Evolutionary conservation across 2,797 vertebrate species (phyloP).

Genomic region (Xenops minutus): DNA sequence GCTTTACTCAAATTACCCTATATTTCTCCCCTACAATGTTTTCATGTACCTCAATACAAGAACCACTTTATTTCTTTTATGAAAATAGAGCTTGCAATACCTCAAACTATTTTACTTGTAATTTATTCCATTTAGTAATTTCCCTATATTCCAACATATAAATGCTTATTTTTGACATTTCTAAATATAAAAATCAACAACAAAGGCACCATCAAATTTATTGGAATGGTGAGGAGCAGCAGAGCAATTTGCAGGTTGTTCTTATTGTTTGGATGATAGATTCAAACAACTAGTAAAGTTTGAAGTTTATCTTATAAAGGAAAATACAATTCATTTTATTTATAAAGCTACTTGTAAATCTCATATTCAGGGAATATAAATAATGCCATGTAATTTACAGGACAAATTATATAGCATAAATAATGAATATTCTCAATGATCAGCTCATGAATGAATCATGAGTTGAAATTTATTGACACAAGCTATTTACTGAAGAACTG

Average conservation of each 20-base stretch:
- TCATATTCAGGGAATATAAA: neutral
- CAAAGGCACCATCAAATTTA: neutral
- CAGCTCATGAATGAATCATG: neutral
- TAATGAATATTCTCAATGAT: slow-evolving; percentile 5
- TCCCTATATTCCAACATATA: neutral
- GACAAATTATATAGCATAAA: neutral
- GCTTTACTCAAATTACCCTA: neutral
- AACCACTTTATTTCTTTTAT: neutral
- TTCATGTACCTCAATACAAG: neutral
- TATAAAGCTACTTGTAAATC: neutral
- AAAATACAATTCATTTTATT: neutral
- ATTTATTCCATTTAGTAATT: neutral
- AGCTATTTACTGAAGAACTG: neutral
- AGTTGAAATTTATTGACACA: neutral
- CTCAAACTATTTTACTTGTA: neutral
- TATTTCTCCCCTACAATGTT: neutral
- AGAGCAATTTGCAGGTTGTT: neutral
- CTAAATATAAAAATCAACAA: neutral
- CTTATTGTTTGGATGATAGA: neutral
- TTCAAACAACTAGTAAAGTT: neutral
- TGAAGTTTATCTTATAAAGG: neutral
- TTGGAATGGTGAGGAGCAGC: neutral
- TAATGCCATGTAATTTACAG: neutral
- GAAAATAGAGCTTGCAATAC: neutral
- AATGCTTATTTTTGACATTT: neutral